Evolutionary conservation across 2,797 vertebrate genomes (phyloP).

Genomic region (Cyprinella venusta): DNA sequence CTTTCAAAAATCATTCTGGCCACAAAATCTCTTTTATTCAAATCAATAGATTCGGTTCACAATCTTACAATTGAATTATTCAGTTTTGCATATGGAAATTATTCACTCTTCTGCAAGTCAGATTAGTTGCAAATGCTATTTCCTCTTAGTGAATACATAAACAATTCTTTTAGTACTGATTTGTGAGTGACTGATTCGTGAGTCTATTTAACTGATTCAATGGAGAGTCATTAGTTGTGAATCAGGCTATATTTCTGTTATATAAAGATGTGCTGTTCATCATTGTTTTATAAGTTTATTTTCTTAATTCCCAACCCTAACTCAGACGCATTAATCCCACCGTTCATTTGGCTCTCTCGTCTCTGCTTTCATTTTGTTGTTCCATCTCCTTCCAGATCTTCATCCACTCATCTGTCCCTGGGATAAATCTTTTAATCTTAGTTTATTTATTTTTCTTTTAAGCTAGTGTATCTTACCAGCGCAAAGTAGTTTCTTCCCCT

Average conservation of each 20-base stretch:
- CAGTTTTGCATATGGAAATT: not conserved
- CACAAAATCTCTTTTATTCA: not conserved
- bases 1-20: not conserved
- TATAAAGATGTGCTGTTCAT: no score
- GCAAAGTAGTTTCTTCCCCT: constrained; percentile 33
- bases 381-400: constrained; percentile 40
- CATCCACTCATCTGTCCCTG: constrained; percentile 40
- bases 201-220: not conserved
- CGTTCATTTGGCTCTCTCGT: constrained; percentile 11
- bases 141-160: not conserved
- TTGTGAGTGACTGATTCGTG: not conserved
- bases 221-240: not conserved
- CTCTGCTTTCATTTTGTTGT: constrained; percentile 14
- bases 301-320: constrained; percentile 6
- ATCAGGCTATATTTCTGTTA: not conserved
- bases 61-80: not conserved
- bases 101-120: not conserved
- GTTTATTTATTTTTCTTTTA: constrained; percentile 46
- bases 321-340: constrained; percentile 30
- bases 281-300: not conserved
- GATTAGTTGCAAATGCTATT: not conserved
- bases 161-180: not conserved
- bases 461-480: constrained; percentile 43
- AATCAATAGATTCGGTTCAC: not conserved
- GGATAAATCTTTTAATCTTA: constrained; percentile 36